Percentiles rank a stretch among this genome's conserved stretches.
Conservation (phyloP, 1,140 invertebrate genomes). For the Drosophila littoralis region DNA sequence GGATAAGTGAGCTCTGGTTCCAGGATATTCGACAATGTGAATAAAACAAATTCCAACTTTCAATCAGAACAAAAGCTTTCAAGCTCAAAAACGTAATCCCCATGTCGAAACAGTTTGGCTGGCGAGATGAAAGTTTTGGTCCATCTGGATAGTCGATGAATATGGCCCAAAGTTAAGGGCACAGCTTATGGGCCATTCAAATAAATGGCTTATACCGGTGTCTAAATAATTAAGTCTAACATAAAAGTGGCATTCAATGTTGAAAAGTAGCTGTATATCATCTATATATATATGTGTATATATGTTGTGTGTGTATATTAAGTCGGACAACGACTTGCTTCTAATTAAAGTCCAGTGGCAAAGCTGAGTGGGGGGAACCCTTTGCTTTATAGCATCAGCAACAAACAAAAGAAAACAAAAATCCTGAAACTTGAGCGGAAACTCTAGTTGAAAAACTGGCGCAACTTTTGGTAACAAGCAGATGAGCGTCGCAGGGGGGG, state of each 20-base stretch:
- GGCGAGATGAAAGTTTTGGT: background rate
- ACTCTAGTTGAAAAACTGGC: conserved; percentile 34
- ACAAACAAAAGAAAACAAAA: conserved; percentile 24
- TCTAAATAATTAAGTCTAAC: conserved; percentile 49
- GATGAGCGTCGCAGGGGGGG: background rate
- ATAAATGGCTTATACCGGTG: conserved; percentile 21
- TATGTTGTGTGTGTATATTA: background rate
- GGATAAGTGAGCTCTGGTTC: no score
- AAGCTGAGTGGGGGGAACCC: conserved; percentile 8
- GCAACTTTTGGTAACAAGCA: conserved; percentile 15
- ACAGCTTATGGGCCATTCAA: conserved; percentile 11
- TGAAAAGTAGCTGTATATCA: conserved; percentile 7
- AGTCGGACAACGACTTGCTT: conserved; percentile 9
- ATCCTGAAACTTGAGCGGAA: conserved; percentile 30
- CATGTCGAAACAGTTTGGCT: background rate
- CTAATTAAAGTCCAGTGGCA: conserved; percentile 62
- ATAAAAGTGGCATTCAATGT: conserved; percentile 68
- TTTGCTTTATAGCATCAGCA: conserved; percentile 10
- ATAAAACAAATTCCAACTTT: conserved; percentile 3
- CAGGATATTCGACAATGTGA: background rate
- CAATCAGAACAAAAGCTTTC: background rate
- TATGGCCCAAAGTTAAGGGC: background rate
- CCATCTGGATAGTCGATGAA: background rate
- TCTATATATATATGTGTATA: background rate
- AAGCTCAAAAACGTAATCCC: conserved; percentile 3